Percentiles rank a stretch among this genome's conserved stretches.
Conservation (phyloP, 1,140 invertebrate genomes). For the Brachystomella parvula region DNA sequence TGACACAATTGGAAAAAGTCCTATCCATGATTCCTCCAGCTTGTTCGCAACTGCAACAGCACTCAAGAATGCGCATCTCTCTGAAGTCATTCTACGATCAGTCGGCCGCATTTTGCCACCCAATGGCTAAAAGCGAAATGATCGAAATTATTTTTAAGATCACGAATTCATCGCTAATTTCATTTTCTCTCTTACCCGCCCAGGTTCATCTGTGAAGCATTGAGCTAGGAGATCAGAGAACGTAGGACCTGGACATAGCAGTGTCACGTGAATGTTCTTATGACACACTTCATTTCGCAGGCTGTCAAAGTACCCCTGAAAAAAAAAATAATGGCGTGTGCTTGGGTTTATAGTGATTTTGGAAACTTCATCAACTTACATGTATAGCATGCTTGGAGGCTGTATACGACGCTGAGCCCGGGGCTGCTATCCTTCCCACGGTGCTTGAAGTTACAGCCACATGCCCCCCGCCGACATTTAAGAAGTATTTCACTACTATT, state of each 20-base stretch:
- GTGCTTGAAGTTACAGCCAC: conserved; percentile 64
- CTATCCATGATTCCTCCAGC: conserved; percentile 67
- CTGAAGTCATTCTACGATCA: conserved; percentile 56
- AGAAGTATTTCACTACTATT: conserved; percentile 59
- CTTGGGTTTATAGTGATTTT: background rate
- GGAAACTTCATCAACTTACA: conserved; percentile 48
- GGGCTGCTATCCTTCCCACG: conserved; percentile 59
- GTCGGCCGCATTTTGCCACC: conserved; percentile 45
- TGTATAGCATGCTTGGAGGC: conserved; percentile 74
- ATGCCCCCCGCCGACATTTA: conserved; percentile 54
- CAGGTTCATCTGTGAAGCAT: conserved; percentile 58
- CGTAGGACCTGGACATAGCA: conserved; percentile 69
- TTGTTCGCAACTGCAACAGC: conserved; percentile 67
- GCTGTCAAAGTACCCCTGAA: conserved; percentile 61
- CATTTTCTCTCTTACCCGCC: conserved; percentile 46
- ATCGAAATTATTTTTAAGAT: conserved; percentile 9
- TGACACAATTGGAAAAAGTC: conserved; percentile 53
- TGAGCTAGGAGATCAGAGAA: conserved; percentile 62
- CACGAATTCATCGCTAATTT: background rate
- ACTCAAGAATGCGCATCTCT: conserved; percentile 64
- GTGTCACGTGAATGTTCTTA: conserved; percentile 55
- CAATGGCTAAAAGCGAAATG: conserved; percentile 49
- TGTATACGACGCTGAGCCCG: conserved; percentile 67
- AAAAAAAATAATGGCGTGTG: conserved; percentile 25
- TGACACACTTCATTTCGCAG: conserved; percentile 55